Evolutionary conservation across 1,140 invertebrate species (phyloP).

Genomic region (Pseudomyrmex flavicornis): DNA sequence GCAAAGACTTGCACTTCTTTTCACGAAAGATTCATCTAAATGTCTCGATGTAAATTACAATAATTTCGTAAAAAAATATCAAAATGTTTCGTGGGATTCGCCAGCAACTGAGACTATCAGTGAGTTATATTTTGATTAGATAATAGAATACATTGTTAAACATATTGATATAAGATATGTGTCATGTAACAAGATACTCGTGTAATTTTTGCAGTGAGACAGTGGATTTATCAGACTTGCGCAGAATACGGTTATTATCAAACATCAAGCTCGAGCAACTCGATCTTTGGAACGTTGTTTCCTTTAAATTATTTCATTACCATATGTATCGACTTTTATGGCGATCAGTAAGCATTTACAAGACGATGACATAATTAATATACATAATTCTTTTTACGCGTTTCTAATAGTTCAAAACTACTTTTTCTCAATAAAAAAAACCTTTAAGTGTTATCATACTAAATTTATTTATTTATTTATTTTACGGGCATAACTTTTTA

Average conservation of each 20-base stretch:
- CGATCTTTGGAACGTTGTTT: constrained; percentile 88
- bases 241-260: constrained; percentile 94
- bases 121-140: constrained; percentile 25
- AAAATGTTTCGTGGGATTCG: constrained; percentile 45
- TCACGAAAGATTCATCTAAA: not conserved
- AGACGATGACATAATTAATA: not conserved
- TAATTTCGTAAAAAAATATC: constrained; percentile 48
- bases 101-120: constrained; percentile 24
- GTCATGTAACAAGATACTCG: not conserved
- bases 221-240: constrained; percentile 94
- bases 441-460: not conserved
- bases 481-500: too few species aligned
- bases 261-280: constrained; percentile 87
- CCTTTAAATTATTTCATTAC: constrained; percentile 87
- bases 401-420: too few species aligned
- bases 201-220: constrained; percentile 84
- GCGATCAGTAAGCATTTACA: constrained; percentile 81
- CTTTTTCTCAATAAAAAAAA: not conserved
- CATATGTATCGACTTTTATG: constrained; percentile 90
- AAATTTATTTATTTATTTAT: constrained; percentile 4
- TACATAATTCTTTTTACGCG: not conserved
- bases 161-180: not conserved
- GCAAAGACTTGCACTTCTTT: constrained; percentile 71
- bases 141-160: constrained; percentile 23
- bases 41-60: constrained; percentile 67